These are phyloP conservation scores for Eospalax fontanierii DNA, from an alignment of 2,797 vertebrate genomes.

Conservation along the genomic window DNA sequence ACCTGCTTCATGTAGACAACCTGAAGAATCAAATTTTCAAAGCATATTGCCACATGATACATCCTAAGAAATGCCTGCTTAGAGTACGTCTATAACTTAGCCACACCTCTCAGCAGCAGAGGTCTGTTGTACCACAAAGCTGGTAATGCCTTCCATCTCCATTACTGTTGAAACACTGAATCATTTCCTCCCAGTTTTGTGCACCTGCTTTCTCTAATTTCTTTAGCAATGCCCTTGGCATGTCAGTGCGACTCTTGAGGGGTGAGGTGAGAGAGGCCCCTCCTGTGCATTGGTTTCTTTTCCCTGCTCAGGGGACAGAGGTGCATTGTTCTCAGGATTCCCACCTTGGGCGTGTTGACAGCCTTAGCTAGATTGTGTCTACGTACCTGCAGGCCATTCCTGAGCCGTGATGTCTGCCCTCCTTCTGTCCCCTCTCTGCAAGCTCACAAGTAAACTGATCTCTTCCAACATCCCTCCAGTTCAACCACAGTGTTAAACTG, in stretches of 20 bases:
- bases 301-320: background rate
- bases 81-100: too few species aligned
- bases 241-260: background rate
- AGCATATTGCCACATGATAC: fast-evolving
- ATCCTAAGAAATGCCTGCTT: background rate
- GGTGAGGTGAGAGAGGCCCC: background rate
- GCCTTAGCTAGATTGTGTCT: too few species aligned
- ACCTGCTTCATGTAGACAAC: background rate
- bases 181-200: background rate
- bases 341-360: background rate
- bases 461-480: background rate
- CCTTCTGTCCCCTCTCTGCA: fast-evolving
- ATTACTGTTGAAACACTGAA: background rate
- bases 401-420: background rate
- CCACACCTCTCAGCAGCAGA: background rate
- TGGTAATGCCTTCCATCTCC: background rate
- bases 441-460: background rate
- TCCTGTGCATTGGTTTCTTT: background rate
- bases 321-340: background rate
- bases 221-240: background rate
- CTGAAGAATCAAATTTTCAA: background rate
- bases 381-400: background rate
- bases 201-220: background rate
- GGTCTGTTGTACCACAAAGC: background rate
- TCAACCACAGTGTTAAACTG: background rate